Evolutionary conservation across 1,140 invertebrate species (phyloP).

Genomic region (Papilio glaucus): DNA sequence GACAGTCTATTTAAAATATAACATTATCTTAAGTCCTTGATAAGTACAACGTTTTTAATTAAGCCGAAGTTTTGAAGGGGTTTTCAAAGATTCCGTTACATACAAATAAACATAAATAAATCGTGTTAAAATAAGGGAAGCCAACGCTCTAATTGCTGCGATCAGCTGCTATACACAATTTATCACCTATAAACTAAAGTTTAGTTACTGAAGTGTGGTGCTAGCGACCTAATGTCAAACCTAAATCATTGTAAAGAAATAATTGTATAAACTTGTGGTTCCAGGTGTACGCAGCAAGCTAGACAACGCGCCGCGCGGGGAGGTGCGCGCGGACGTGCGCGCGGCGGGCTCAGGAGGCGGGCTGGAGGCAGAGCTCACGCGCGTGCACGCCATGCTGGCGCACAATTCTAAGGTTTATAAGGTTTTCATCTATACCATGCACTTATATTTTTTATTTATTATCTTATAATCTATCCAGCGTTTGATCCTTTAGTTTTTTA

Average conservation of each 20-base stretch:
- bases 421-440: slow-evolving; percentile 80
- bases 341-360: slow-evolving; percentile 66
- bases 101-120: no score
- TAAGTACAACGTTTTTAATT: no score
- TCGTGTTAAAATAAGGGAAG: no score
- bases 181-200: no score
- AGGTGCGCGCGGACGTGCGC: slow-evolving; percentile 32
- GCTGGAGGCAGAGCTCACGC: slow-evolving; percentile 91
- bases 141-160: no score
- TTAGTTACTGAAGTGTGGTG: no score
- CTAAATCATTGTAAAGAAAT: not conserved
- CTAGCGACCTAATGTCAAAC: no score
- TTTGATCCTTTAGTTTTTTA: not conserved
- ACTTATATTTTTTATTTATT: slow-evolving; percentile 64
- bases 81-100: no score
- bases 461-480: not conserved
- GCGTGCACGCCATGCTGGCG: slow-evolving; percentile 92
- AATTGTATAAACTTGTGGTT: slow-evolving; percentile 27
- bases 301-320: slow-evolving; percentile 53
- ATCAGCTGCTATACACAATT: no score
- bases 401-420: slow-evolving; percentile 94
- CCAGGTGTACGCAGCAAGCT: slow-evolving; percentile 70
- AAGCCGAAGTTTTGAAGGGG: no score
- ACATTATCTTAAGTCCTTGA: no score
- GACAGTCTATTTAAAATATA: no score